Evolutionary conservation across 2,888 invertebrate species (phyloP), one percentile per base, ranked within the genome.

Genomic region (Aspidiotus destructor): DNA sequence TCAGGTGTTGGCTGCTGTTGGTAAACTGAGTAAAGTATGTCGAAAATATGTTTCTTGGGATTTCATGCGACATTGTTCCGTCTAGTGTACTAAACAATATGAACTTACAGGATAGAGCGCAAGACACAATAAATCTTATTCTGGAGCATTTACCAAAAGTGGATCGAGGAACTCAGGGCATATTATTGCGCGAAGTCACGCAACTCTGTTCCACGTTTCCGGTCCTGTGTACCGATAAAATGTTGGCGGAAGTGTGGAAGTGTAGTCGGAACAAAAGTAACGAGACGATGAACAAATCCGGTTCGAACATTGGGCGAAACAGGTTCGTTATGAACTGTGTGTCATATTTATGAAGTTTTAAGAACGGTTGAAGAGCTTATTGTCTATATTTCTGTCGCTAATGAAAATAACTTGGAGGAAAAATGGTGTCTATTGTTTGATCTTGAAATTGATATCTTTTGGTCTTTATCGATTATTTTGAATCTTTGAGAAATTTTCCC

Each of bases 41-140:
- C 2, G 16, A 16, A n/a, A 11, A 28, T 57, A 57, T 10, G 10
- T 40, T 55, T 9, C 15, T 41, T n/a, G 48, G 1, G 10, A 17
- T 28, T 28, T 28, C 28, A 5, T 28, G 28, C 5, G 28, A 28
- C 28, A 28, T 28, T 28, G 28, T 28, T 28, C 28, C 48, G 13
- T 17, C 11, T 41, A 8, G 42, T 61, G 13, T 58, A 58, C 42
- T 41, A 15, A 41, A n/a, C 62, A n/a, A 16, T 53, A 2, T 41
- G 8, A 5, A 61, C 57, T 41, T 52, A 55, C 74, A 89, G 88
- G 87, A 87, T 72, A 84, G 86, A 70, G 92, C 89, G 0, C 87
- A 88, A 75, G 87, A 87, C 74, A 89, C 90, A 8, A 77, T 92
- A 72, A 87, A 87, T 78, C 92, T 89, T 78, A 86, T 92, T 69